These are phyloP conservation scores for Phrynocephalus guinanensis DNA, from an alignment of 2,797 vertebrate genomes.

Conservation along the genomic window DNA sequence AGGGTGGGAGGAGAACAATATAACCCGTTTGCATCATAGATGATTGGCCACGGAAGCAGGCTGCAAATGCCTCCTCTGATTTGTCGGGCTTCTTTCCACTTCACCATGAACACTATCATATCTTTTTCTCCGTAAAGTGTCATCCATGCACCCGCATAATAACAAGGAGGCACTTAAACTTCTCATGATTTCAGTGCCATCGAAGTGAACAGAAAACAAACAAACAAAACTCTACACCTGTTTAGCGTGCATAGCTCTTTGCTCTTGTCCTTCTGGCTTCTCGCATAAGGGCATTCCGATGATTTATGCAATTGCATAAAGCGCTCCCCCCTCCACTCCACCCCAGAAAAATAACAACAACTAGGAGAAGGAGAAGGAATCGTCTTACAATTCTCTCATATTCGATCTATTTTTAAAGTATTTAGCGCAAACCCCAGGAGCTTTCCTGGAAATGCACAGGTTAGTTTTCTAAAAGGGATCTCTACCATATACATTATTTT, in stretches of 20 bases:
- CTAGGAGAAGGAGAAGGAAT: no score
- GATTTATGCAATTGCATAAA: not conserved
- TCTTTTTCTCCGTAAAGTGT: not conserved
- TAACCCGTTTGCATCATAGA: not conserved
- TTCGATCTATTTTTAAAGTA: no score
- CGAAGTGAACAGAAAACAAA: not conserved
- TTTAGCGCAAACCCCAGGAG: no score
- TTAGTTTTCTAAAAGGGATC: no score
- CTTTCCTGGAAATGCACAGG: no score
- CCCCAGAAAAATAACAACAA: no score
- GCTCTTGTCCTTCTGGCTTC: not conserved
- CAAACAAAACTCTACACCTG: not conserved
- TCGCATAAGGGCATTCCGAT: not conserved
- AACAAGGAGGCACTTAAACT: not conserved
- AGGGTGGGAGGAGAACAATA: not conserved
- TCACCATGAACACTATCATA: not conserved
- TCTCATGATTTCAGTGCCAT: not conserved
- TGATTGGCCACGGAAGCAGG: not conserved
- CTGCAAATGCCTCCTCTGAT: not conserved
- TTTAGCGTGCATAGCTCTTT: not conserved
- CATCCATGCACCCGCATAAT: not conserved
- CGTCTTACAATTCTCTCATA: no score
- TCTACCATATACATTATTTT: no score
- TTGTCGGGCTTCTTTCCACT: not conserved
- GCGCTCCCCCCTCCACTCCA: no score